phyloP scores from a whole-genome alignment of 2,888 invertebrate genomes.

The Tetranychus piercei region DNA sequence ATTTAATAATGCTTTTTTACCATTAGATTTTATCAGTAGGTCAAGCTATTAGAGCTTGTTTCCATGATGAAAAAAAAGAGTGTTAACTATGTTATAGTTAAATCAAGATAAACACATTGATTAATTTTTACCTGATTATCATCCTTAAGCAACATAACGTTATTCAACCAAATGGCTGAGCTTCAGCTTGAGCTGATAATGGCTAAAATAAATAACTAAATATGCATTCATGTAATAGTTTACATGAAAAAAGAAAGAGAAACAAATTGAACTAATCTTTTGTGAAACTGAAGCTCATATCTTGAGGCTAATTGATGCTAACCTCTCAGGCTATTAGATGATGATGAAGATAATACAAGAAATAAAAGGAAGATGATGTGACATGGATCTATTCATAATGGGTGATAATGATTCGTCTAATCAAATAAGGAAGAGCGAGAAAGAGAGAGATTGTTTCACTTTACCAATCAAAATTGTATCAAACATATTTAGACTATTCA shows the following conservation, averaged over 20 bases:
- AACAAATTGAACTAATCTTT: slow-evolving; percentile 1
- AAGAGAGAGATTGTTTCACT: not conserved
- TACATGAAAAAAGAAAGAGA: not conserved
- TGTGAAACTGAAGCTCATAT: not conserved
- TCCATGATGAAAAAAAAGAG: not conserved
- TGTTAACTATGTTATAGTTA: not conserved
- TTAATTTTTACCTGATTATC: not conserved
- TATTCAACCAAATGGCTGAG: too few relatives aligned
- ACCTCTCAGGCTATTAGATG: not conserved
- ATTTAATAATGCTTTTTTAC: too few relatives aligned
- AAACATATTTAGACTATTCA: too few relatives aligned
- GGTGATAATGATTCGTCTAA: not conserved
- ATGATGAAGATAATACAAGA: not conserved
- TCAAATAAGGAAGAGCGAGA: not conserved
- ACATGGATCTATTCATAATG: not conserved
- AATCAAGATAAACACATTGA: not conserved
- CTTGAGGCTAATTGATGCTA: not conserved
- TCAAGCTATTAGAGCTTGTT: not conserved
- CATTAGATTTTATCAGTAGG: too few relatives aligned
- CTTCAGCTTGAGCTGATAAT: too few relatives aligned
- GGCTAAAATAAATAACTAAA: too few relatives aligned
- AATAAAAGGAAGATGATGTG: not conserved
- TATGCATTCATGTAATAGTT: not conserved
- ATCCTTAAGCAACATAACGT: not conserved
- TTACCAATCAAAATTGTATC: not conserved